Percentiles rank a stretch among this genome's conserved stretches.
phyloP scores from a whole-genome alignment of 2,888 invertebrate genomes.

The Ferrisia virgata region DNA sequence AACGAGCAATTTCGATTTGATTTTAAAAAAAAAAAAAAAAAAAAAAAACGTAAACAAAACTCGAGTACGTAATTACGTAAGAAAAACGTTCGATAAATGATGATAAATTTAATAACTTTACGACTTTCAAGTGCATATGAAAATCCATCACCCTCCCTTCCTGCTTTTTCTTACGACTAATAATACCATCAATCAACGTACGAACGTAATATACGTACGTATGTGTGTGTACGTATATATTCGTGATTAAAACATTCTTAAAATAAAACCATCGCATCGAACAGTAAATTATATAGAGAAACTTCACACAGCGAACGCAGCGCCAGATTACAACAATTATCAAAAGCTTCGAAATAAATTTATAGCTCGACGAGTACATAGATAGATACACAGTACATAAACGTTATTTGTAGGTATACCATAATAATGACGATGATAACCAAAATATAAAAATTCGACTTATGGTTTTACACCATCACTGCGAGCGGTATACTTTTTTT shows the following conservation, averaged over 20 bases:
- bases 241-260: not conserved
- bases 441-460: not conserved
- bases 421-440: not conserved
- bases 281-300: not conserved
- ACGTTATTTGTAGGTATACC: no score
- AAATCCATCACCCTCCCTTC: not conserved
- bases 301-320: not conserved
- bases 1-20: not conserved
- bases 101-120: conserved; percentile 9
- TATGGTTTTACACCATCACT: not conserved
- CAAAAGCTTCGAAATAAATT: not conserved
- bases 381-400: no score
- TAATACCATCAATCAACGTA: not conserved
- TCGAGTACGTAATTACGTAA: conserved; percentile 5
- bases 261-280: not conserved
- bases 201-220: no score
- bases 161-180: not conserved
- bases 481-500: not conserved
- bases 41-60: conserved; percentile 12
- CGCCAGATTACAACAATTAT: not conserved
- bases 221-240: no score
- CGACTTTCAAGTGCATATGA: not conserved
- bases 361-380: not conserved
- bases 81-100: not conserved
- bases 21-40: no score